These are phyloP conservation scores for Strigamia maritima DNA, from an alignment of 2,888 invertebrate species.

Conservation along the genomic window DNA sequence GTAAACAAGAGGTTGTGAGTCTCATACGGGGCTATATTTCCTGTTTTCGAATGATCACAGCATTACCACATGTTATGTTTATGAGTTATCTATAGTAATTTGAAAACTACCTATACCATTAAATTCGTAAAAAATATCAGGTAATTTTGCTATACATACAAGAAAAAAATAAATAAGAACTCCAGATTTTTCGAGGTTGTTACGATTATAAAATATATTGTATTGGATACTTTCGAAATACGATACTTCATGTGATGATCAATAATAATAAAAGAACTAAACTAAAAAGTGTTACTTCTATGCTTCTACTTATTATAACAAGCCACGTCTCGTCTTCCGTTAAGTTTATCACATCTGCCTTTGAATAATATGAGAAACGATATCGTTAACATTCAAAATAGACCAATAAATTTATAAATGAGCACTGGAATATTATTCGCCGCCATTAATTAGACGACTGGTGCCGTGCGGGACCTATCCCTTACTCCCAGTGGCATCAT, in stretches of 20 bases:
- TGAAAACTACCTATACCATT: not conserved
- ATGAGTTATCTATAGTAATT: too few relatives aligned
- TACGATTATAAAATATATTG: not conserved
- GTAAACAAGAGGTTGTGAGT: too few relatives aligned
- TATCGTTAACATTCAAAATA: conserved; percentile 26
- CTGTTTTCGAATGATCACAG: too few relatives aligned
- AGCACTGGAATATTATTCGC: conserved; percentile 13
- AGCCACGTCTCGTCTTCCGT: conserved; percentile 27
- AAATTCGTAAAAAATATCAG: not conserved
- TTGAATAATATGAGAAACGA: conserved; percentile 26
- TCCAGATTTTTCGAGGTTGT: not conserved
- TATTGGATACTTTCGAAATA: not conserved
- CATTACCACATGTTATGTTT: too few relatives aligned
- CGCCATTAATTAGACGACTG: conserved; percentile 20
- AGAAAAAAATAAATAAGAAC: not conserved
- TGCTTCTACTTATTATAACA: conserved; percentile 6
- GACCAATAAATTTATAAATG: conserved; percentile 9
- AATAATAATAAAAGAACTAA: too few relatives aligned
- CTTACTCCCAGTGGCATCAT: conserved; percentile 18
- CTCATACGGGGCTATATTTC: too few relatives aligned
- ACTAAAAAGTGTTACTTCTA: not conserved
- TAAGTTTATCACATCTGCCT: conserved; percentile 26
- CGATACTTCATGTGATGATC: conserved; percentile 16
- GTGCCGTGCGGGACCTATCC: conserved; percentile 13
- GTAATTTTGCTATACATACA: not conserved